Evolutionary conservation across 1,140 invertebrate species (phyloP), one percentile per base, ranked within the genome.

Genomic region (Cepaea nemoralis): DNA sequence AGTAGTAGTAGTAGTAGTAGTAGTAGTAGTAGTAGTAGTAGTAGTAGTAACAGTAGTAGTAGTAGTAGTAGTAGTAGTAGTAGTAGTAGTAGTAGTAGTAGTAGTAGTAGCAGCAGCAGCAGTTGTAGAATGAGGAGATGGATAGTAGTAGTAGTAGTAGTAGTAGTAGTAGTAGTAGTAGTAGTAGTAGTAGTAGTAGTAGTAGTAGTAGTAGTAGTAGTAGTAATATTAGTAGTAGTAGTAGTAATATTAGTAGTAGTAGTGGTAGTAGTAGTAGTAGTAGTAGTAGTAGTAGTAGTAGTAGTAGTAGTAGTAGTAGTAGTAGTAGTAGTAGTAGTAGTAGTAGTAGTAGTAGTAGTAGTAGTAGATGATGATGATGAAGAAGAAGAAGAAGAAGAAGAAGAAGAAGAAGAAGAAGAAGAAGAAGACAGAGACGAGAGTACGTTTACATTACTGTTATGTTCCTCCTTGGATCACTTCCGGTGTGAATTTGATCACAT

Each of bases 231-330:
- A 67, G 63, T 67, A 67, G 24, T 67, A 10, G 63, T 67, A 24
- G 63, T 24, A 67, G 63, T 67, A 67, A n/a, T 67, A 10, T 8
- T 67, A 67, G 33, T 67, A 67, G 63, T 67, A 24, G 63, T 67
- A 67, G 63, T 67, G 10, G 63, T 67, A 67, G 63, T 67, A 67
- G 63, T 67, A 67, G 63, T 67, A 67, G 63, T 67, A 67, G 63
- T 67, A 67, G 63, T 67, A 67, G 24, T 67, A 67, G 63, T 67
- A 67, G 63, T 67, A 67, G 63, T 67, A 67, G 63, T 67, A 67
- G 24, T 67, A 67, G 63, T 67, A 67, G 63, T 67, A 67, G 63
- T 67, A 67, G 24, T 67, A 67, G 63, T 10, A 67, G 63, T 67
- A 67, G 63, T 67, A 67, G n/a, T 67, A 67, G 63, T 24, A 67